These are phyloP conservation scores for Lycocerus yunnanus DNA, from an alignment of 2,888 invertebrate genomes.

Conservation along the genomic window DNA sequence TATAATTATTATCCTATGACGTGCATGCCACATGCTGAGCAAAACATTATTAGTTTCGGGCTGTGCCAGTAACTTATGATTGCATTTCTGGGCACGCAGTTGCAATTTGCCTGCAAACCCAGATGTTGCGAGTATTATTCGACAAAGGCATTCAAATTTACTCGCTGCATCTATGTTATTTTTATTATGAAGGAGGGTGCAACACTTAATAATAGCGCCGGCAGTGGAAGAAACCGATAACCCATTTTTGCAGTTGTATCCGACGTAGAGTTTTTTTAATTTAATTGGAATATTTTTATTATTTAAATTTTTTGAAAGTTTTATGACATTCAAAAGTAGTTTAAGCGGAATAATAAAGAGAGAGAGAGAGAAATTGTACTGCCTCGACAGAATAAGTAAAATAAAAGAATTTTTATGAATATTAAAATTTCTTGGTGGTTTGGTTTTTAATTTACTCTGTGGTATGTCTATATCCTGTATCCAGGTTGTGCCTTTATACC, in stretches of 20 bases:
- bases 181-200: conserved; percentile 15
- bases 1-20: background rate
- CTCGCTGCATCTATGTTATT: background rate
- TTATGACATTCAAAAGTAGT: background rate
- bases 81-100: conserved; percentile 26
- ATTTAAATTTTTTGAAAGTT: no score
- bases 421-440: conserved; percentile 28
- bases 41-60: conserved; percentile 4
- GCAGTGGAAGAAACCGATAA: background rate
- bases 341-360: background rate
- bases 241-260: no score
- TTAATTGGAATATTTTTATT: no score
- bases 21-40: conserved; percentile 10
- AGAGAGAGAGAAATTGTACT: background rate
- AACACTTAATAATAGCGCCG: background rate
- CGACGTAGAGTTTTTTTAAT: no score
- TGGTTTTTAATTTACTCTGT: conserved; percentile 27
- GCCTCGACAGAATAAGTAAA: conserved; percentile 6
- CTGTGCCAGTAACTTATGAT: conserved; percentile 19
- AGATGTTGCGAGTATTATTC: conserved; percentile 23
- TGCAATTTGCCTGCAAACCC: conserved; percentile 26
- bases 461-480: conserved; percentile 30
- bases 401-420: conserved; percentile 1
- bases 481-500: conserved; percentile 29
- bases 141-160: conserved; percentile 8